A percentile compares a stretch with the other conserved stretches of the same genome.
These are phyloP conservation scores for Desoria tigrina DNA, from an alignment of 2,888 invertebrate genomes.

Conservation along the genomic window DNA sequence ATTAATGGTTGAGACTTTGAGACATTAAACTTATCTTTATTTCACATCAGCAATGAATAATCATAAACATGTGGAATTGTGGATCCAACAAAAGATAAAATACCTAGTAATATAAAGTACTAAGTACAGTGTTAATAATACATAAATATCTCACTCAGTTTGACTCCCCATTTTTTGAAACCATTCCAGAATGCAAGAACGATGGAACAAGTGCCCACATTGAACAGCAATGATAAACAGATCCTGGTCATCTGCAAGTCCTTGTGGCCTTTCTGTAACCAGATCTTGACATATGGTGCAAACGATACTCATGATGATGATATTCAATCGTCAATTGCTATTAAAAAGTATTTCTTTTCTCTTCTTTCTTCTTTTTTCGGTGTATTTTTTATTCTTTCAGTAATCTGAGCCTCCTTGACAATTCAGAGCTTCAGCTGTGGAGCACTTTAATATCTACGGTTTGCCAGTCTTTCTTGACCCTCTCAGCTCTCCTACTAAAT, in stretches of 20 bases:
- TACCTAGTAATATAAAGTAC: not conserved
- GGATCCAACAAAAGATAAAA: too few relatives aligned
- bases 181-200: slow-evolving; percentile 3
- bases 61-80: not conserved
- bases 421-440: too few relatives aligned
- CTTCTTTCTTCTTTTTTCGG: too few relatives aligned
- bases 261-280: slow-evolving; percentile 11
- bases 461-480: too few relatives aligned
- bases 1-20: too few relatives aligned
- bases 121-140: not conserved
- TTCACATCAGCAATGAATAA: not conserved
- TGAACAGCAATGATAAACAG: slow-evolving; percentile 1
- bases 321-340: too few relatives aligned
- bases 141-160: slow-evolving; percentile 2
- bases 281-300: slow-evolving; percentile 16
- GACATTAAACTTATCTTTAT: not conserved
- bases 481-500: too few relatives aligned
- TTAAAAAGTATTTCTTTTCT: too few relatives aligned
- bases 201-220: slow-evolving; percentile 13
- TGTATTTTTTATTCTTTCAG: too few relatives aligned
- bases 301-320: slow-evolving; percentile 3
- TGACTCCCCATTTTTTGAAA: not conserved
- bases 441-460: too few relatives aligned
- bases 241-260: not conserved
- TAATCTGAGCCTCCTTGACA: too few relatives aligned